phyloP scores from a whole-genome alignment of 2,797 vertebrate genomes.

The Podarcis siculus region DNA sequence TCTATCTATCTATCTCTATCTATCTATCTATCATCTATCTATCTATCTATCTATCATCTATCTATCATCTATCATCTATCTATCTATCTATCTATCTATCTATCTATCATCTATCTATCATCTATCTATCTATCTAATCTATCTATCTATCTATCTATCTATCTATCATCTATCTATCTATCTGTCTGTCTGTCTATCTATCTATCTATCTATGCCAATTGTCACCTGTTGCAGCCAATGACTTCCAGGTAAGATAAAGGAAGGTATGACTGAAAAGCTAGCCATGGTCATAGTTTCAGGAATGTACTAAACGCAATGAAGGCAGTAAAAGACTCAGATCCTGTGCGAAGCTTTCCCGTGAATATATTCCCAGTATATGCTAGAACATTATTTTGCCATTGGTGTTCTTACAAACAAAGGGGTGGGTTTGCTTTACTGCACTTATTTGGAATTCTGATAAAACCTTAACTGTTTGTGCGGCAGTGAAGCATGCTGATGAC shows the following conservation, averaged over 20 bases:
- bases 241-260: slow-evolving; percentile 55
- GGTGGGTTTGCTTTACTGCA: slow-evolving; percentile 64
- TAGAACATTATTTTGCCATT: slow-evolving; percentile 71
- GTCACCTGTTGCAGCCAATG: slow-evolving; percentile 37
- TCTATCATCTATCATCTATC: too few species aligned
- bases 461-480: slow-evolving; percentile 67
- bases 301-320: slow-evolving; percentile 68
- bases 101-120: too few species aligned
- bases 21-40: too few species aligned
- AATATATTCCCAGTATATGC: slow-evolving; percentile 26
- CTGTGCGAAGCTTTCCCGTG: slow-evolving; percentile 49
- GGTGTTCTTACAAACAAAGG: slow-evolving; percentile 64
- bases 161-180: too few species aligned
- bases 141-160: too few species aligned
- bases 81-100: too few species aligned
- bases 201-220: too few species aligned
- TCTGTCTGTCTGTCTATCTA: too few species aligned
- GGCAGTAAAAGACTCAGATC: slow-evolving; percentile 61
- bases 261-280: slow-evolving; percentile 64
- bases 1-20: too few species aligned
- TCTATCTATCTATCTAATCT: too few species aligned
- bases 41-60: too few species aligned
- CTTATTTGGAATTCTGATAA: slow-evolving; percentile 72
- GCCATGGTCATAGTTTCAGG: slow-evolving; percentile 64
- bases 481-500: slow-evolving; percentile 68